phyloP scores from a whole-genome alignment of 1,140 invertebrate genomes.

The Mamestra configurata region DNA sequence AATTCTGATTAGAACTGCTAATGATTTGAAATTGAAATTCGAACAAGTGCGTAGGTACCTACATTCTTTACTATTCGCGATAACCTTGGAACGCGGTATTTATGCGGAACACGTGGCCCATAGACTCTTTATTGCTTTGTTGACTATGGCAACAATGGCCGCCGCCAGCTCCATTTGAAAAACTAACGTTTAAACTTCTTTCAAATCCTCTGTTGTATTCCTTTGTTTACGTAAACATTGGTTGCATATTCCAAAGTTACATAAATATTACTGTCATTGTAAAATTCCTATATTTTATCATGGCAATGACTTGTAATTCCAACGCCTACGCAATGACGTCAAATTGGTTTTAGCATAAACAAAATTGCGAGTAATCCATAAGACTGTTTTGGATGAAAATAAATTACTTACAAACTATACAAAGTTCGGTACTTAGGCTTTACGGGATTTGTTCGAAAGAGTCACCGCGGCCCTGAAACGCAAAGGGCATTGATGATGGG shows the following conservation, averaged over 20 bases:
- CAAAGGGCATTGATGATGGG: too few species aligned
- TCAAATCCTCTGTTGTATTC: background rate
- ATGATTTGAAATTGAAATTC: slow-evolving; percentile 3
- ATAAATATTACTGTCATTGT: slow-evolving; percentile 8
- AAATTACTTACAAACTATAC: too few species aligned
- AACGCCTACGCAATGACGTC: slow-evolving; percentile 1
- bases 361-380: background rate
- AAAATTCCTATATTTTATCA: background rate
- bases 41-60: slow-evolving; percentile 18
- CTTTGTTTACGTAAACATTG: slow-evolving; percentile 16
- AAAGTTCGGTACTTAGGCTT: too few species aligned
- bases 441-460: too few species aligned
- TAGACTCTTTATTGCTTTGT: slow-evolving; percentile 50
- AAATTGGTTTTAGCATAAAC: background rate
- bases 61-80: slow-evolving; percentile 28
- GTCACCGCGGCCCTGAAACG: too few species aligned
- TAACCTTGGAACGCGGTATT: slow-evolving; percentile 70
- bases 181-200: background rate
- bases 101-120: slow-evolving; percentile 74
- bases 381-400: background rate
- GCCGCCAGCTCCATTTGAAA: background rate
- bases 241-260: background rate
- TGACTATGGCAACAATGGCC: slow-evolving; percentile 42
- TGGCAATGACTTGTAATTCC: slow-evolving; percentile 17
- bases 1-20: background rate